Conservation (phyloP, 1,140 invertebrate species). For the Leptopilina clavipes region DNA sequence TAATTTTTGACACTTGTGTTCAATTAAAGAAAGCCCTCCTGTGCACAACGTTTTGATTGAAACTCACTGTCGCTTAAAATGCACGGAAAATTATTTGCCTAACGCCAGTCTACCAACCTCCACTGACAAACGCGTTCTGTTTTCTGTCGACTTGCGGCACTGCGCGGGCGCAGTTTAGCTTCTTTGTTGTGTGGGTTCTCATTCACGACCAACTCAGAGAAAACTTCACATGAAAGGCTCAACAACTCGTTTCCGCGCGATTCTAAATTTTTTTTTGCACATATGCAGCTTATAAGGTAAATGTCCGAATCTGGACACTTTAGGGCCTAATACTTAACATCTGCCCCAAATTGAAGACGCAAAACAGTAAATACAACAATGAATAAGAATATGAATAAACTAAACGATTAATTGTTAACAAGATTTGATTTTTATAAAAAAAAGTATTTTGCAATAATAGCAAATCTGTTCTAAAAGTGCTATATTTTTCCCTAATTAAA, state of each 20-base stretch:
- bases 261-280: background rate
- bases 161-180: constrained; percentile 25
- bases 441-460: no score
- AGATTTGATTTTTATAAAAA: no score
- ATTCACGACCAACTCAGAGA: background rate
- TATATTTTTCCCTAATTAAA: no score
- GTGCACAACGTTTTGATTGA: background rate
- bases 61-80: background rate
- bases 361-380: no score
- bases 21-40: background rate
- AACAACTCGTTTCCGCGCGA: constrained; percentile 21
- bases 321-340: background rate
- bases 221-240: background rate
- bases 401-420: no score
- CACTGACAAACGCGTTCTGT: constrained; percentile 53
- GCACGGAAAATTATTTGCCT: background rate
- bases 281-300: background rate
- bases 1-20: background rate
- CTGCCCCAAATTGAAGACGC: no score
- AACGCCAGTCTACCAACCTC: constrained; percentile 53
- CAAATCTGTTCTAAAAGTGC: no score
- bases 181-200: constrained; percentile 29
- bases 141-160: constrained; percentile 13
- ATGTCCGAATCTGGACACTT: no score
- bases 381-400: no score